Conservation (phyloP, 2,113 vertebrate species). For the Toxotes jaculatrix region DNA sequence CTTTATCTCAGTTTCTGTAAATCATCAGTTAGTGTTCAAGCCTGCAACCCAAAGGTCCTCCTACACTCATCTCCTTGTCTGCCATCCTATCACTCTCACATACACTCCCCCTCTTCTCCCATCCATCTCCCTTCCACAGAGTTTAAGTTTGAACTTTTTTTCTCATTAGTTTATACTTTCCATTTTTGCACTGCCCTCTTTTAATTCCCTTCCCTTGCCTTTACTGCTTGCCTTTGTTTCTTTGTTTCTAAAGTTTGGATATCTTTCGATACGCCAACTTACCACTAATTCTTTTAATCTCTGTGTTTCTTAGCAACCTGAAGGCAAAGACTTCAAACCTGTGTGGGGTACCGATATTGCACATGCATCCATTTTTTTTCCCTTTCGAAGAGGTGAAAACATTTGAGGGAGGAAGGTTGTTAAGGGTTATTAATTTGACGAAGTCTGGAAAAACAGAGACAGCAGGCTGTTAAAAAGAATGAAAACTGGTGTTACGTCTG, state of each 20-base stretch:
- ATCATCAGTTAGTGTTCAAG: conserved; percentile 20
- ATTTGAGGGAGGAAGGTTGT: not conserved
- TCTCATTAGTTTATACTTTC: conserved; percentile 19
- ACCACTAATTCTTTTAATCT: conserved; percentile 55
- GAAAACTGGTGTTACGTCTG: not conserved
- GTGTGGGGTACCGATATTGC: conserved; percentile 25
- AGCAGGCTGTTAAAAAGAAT: not conserved
- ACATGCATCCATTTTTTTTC: not conserved
- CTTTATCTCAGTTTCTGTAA: conserved; percentile 47
- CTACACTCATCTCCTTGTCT: conserved; percentile 52
- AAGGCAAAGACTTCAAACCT: conserved; percentile 34
- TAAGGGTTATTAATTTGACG: conserved; percentile 9
- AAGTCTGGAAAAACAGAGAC: not conserved
- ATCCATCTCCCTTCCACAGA: not conserved
- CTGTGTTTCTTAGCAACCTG: conserved; percentile 68
- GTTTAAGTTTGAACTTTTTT: conserved; percentile 19
- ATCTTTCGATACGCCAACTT: conserved; percentile 45
- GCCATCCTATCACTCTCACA: conserved; percentile 23
- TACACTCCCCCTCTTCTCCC: conserved; percentile 22
- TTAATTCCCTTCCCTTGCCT: conserved; percentile 3
- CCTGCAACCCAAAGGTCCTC: conserved; percentile 53
- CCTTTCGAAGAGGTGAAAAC: not conserved
- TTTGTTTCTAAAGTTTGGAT: conserved; percentile 8
- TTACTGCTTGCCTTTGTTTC: conserved; percentile 34
- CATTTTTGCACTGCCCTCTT: not conserved